phyloP scores from a whole-genome alignment of 2,797 vertebrate species.

The Cheirogaleus major region DNA sequence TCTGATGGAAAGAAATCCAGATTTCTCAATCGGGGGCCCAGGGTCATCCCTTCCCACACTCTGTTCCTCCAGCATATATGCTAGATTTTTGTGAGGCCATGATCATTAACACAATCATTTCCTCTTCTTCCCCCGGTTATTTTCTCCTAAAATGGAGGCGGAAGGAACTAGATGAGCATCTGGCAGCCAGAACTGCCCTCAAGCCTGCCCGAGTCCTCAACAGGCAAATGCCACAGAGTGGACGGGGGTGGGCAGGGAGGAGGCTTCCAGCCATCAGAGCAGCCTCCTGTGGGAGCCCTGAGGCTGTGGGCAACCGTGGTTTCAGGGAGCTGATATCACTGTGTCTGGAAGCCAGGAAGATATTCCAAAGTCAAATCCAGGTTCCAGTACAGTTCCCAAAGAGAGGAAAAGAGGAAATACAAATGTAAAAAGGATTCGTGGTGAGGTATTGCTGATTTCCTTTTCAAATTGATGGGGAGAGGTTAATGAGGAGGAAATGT shows the following conservation, averaged over 20 bases:
- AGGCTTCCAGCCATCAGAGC: neutral
- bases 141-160: constrained; percentile 3
- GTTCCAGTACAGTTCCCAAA: neutral
- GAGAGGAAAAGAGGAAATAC: neutral
- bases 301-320: neutral
- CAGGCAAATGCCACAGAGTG: neutral
- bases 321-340: neutral
- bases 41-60: neutral
- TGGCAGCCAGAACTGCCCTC: constrained; percentile 43
- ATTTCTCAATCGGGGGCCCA: neutral
- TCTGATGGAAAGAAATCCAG: neutral
- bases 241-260: neutral
- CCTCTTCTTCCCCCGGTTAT: constrained; percentile 12
- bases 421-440: neutral
- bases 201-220: neutral
- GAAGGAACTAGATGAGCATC: constrained; percentile 41
- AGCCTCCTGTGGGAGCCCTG: neutral
- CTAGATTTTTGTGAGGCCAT: neutral
- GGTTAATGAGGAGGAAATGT: neutral
- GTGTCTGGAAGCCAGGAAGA: neutral
- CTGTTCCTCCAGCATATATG: neutral
- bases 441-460: neutral
- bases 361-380: neutral
- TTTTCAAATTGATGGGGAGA: neutral
- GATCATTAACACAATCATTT: constrained; percentile 42